These are phyloP conservation scores for Solea solea DNA, from an alignment of 2,113 vertebrate genomes.

Conservation along the genomic window DNA sequence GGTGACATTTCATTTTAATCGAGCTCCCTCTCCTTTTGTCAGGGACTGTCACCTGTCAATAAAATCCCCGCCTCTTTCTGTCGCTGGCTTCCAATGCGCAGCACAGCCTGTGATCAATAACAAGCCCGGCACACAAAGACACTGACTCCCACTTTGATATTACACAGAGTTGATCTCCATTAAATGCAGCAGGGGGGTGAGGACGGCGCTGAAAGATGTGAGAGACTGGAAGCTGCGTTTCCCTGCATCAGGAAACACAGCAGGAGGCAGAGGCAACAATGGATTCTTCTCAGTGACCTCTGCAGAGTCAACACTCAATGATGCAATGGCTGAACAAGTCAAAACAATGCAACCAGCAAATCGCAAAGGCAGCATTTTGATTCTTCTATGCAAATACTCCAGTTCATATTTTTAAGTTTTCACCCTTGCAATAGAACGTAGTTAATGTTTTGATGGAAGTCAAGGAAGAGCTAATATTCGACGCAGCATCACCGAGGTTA, in stretches of 20 bases:
- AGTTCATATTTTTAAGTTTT: no score
- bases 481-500: no score
- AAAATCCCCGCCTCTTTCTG: background rate
- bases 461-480: no score
- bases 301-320: background rate
- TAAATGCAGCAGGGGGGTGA: slow-evolving; percentile 32
- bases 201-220: background rate
- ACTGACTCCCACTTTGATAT: slow-evolving; percentile 19
- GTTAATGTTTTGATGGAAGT: no score
- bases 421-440: no score
- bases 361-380: no score
- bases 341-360: no score
- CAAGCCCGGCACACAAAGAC: slow-evolving; percentile 37
- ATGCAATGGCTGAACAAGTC: no score
- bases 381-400: no score
- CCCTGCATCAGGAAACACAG: background rate
- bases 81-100: background rate
- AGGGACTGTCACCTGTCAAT: slow-evolving; percentile 2
- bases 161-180: background rate
- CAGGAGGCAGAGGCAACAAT: background rate
- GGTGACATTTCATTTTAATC: slow-evolving; percentile 39
- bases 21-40: background rate
- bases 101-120: slow-evolving; percentile 49
- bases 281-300: background rate
- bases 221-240: slow-evolving; percentile 13